Base-by-base conservation (phyloP, 2,888 invertebrate species). In the Oscheius sp. region DNA sequence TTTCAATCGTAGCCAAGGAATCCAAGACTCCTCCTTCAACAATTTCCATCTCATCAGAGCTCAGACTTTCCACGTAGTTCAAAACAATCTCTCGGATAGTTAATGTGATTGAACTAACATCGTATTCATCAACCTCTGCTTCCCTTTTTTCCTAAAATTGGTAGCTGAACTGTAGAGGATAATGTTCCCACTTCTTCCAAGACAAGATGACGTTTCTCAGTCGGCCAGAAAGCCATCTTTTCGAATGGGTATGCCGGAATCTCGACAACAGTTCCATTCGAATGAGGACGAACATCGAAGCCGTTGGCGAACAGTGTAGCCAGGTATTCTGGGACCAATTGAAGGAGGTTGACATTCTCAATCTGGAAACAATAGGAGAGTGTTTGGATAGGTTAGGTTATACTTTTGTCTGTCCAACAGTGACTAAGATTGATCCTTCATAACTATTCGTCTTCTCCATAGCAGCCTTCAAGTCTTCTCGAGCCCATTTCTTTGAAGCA, bases 171-270 rank as follows among this genome's bases (percentile, higher is more conserved):
- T 21, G 35, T 13, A 59, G 5, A 4, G 4, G 11, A 13, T 53
- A 50, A 9, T 68, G 10, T 47, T 5, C 32, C 21, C n/a, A 33
- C 55, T 35, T 70, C 55, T 21, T 57, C 58, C 21, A 32, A 5
- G 4, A 29, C 53, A 13, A n/a, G 35, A 1, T 32, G n/a, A 32
- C 13, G 4, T 53, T 33, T 11, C 29, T 70, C 55, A 10, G 50
- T 75, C n/a, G 83, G 80, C 83, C 83, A 83, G 75, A 83, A 83
- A 7, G 51, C 59, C 62, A 77, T 74, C 48, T 77, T 80, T 33
- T 76, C 72, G 68, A 83, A 84, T 2, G 80, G 78, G 65, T 84
- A 84, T 48, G 74, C 73, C 0, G 84, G 82, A 4, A 79, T 77
- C 33, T 76, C 77, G 3, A 81, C 78, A 50, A 82, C 77, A 29